Conservation (phyloP, 1,140 invertebrate genomes). For the Drosophila takahashii region DNA sequence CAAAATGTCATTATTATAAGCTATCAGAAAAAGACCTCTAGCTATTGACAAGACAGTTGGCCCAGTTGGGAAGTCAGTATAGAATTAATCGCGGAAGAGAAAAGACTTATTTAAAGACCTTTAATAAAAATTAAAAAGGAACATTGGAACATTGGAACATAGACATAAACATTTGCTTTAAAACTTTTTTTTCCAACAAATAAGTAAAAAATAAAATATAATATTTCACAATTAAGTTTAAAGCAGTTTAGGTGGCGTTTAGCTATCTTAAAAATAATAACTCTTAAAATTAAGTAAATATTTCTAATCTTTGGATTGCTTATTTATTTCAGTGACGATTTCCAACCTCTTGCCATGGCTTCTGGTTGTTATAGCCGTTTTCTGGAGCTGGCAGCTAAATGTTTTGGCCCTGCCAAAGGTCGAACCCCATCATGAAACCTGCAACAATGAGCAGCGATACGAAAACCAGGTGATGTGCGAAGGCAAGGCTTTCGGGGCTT, state of each 20-base stretch:
- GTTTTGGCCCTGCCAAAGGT: slow-evolving; percentile 3
- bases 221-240: too few relatives aligned
- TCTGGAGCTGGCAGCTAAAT: slow-evolving; percentile 35
- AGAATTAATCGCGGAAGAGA: neutral
- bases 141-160: too few relatives aligned
- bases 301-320: neutral
- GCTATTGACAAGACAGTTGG: slow-evolving; percentile 3
- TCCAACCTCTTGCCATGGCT: slow-evolving; percentile 22
- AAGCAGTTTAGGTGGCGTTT: neutral
- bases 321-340: slow-evolving; percentile 1
- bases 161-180: too few relatives aligned
- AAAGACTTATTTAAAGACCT: neutral
- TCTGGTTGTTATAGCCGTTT: slow-evolving; percentile 9
- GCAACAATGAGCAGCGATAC: slow-evolving; percentile 65
- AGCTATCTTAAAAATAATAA: neutral
- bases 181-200: neutral
- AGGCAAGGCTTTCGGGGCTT: slow-evolving; percentile 47
- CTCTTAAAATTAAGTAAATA: slow-evolving; percentile 3
- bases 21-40: slow-evolving; percentile 20
- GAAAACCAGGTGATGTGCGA: slow-evolving; percentile 68
- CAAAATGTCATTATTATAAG: slow-evolving; percentile 37
- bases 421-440: slow-evolving; percentile 39
- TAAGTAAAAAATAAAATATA: too few relatives aligned
- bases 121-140: neutral
- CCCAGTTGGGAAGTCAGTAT: slow-evolving; percentile 11